phyloP scores from a whole-genome alignment of 2,797 vertebrate species.

The Leuciscus waleckii region DNA sequence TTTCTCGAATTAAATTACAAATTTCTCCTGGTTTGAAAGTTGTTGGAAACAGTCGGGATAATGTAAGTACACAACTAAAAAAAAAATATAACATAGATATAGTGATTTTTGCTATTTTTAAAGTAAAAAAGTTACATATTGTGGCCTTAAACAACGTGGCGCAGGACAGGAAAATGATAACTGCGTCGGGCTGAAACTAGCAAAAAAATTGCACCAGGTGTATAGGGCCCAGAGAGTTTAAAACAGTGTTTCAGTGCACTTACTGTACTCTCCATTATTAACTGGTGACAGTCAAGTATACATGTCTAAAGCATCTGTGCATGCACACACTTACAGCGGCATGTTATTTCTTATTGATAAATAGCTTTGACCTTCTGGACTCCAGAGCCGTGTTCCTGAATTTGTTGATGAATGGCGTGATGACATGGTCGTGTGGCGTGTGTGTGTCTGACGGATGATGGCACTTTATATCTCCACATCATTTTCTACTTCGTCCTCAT shows the following conservation, averaged over 20 bases:
- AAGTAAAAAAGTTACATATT: too few relatives aligned
- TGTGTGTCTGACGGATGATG: slow-evolving; percentile 29
- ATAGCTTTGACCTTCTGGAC: slow-evolving; percentile 44
- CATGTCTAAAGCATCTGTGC: not conserved
- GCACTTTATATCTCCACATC: slow-evolving; percentile 31
- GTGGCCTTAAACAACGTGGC: too few relatives aligned
- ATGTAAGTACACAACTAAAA: too few relatives aligned
- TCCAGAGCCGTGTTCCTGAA: slow-evolving; percentile 13
- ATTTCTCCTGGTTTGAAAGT: too few relatives aligned
- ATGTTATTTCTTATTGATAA: slow-evolving; percentile 34
- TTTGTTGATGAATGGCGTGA: slow-evolving; percentile 33
- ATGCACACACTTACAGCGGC: slow-evolving; percentile 5
- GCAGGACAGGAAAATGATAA: too few relatives aligned
- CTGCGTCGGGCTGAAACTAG: too few relatives aligned
- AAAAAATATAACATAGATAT: too few relatives aligned
- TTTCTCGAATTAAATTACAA: too few relatives aligned
- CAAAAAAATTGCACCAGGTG: too few relatives aligned
- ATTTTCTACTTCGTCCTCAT: slow-evolving; percentile 34
- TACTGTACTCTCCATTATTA: not conserved
- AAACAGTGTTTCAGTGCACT: slow-evolving; percentile 7
- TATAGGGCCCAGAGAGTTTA: not conserved
- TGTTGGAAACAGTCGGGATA: too few relatives aligned
- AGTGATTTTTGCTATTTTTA: too few relatives aligned
- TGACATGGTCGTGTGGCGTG: slow-evolving; percentile 25
- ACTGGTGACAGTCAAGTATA: not conserved